Evolutionary conservation across 2,888 invertebrate genomes (phyloP), one percentile per base, ranked within the genome.

Genomic region (Campaea margaritaria): DNA sequence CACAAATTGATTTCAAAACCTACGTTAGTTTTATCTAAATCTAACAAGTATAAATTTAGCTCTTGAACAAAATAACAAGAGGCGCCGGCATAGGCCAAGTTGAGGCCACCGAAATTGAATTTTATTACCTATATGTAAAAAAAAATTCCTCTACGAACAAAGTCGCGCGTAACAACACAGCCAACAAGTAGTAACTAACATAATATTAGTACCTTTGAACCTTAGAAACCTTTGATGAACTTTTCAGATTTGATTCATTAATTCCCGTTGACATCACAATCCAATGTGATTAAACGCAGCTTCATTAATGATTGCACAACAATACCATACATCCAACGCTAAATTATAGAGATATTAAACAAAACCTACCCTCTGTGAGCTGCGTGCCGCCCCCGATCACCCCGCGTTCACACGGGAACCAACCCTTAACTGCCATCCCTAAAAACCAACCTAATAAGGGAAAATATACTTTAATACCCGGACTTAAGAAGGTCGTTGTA

Each of bases 341-440:
- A 57, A 47, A 62, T 65, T 62, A 66, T 53, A 65, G 56, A 52
- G 27, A 65, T 70, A 67, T 73, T 67, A 66, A 64, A 62, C 65
- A 61, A 53, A 58, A 61, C 52, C 54, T 58, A 67, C 69, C 71
- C 72, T 64, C 53, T 42, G 45, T 7, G 28, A 50, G 28, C 46
- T 60, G 27, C 61, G 53, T 36, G 60, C 65, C 73, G 64, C 60
- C 76, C 75, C 72, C 72, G 62, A 65, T 54, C 62, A 57, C 28
- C 55, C 42, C 46, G 41, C 71, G 76, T 80, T 88, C 87, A 87
- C 87, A 87, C 84, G 87, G 87, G 87, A 87, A 88, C 81, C 41
- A 43, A 52, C 42, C 44, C 44, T 44, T 46, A n/a, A 14, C 46
- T 67, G 65, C 42, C 43, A 59, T 47, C 43, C 14, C 15, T 21